Evolutionary conservation across 2,888 invertebrate species (phyloP).

Genomic region (Thelaira solivaga): DNA sequence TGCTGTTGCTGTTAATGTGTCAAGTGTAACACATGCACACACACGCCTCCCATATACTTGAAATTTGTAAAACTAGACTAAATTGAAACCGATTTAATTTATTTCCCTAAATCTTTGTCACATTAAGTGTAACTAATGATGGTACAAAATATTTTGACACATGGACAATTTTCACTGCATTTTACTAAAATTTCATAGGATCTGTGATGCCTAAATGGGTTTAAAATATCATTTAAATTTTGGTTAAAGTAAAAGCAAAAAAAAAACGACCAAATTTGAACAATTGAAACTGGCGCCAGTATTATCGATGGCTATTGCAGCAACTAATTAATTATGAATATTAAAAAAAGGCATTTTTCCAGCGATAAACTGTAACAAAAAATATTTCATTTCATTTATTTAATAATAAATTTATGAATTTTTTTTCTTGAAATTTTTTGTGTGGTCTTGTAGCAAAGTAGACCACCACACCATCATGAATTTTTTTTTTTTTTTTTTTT

Average conservation of each 20-base stretch:
- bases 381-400: no score
- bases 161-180: no score
- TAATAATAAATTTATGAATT: no score
- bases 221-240: constrained; percentile 20
- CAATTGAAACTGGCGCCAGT: constrained; percentile 55
- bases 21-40: constrained; percentile 13
- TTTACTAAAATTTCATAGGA: no score
- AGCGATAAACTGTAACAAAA: background rate
- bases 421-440: no score
- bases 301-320: constrained; percentile 10
- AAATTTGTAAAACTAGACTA: background rate
- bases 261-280: constrained; percentile 7
- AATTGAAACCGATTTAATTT: constrained; percentile 35
- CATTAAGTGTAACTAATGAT: constrained; percentile 33
- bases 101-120: constrained; percentile 39
- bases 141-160: constrained; percentile 58
- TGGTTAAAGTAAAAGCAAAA: no score
- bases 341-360: constrained; percentile 27
- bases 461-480: no score
- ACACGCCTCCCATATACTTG: background rate
- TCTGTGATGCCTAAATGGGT: constrained; percentile 6
- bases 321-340: constrained; percentile 50
- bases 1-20: constrained; percentile 25
- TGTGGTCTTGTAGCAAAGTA: no score
- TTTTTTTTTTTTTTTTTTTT: no score